Evolutionary conservation across 2,888 invertebrate species (phyloP).

Genomic region (Caenorhabditis afra): DNA sequence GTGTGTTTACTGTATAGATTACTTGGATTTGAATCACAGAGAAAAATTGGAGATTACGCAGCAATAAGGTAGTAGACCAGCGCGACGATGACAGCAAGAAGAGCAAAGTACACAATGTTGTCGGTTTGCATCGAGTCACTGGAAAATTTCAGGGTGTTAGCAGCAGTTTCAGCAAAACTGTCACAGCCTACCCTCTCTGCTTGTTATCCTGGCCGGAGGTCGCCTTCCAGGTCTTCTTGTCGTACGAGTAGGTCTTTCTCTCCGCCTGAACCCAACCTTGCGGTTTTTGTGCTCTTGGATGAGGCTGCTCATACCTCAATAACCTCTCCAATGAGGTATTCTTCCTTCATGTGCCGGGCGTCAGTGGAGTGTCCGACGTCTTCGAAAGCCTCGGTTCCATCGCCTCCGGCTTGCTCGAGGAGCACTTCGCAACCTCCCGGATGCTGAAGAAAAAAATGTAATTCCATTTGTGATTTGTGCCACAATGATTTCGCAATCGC

Average conservation of each 20-base stretch:
- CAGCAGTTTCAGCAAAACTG: background rate
- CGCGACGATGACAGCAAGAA: conserved; percentile 73
- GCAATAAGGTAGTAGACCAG: conserved; percentile 75
- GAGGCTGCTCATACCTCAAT: conserved; percentile 51
- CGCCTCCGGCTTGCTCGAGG: conserved; percentile 79
- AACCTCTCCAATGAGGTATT: conserved; percentile 77
- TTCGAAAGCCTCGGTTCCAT: conserved; percentile 80
- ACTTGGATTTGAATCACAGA: conserved; percentile 18
- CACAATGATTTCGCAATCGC: background rate
- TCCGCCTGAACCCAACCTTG: conserved; percentile 76
- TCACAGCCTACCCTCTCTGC: conserved; percentile 58
- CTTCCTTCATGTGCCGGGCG: conserved; percentile 78
- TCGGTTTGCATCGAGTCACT: conserved; percentile 26
- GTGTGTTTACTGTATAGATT: too few relatives aligned
- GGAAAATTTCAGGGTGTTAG: too few relatives aligned
- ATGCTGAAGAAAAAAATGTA: conserved; percentile 68
- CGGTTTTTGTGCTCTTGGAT: too few relatives aligned
- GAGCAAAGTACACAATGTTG: conserved; percentile 58
- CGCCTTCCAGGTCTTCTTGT: conserved; percentile 71
- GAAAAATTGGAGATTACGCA: conserved; percentile 19
- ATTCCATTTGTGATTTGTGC: background rate
- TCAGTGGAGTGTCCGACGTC: conserved; percentile 80
- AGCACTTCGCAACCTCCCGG: conserved; percentile 80
- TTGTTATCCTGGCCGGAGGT: conserved; percentile 57
- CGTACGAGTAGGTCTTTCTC: conserved; percentile 75